A percentile compares a stretch with the other conserved stretches of the same genome.
These are phyloP conservation scores for Drosophila pseudotakahashii DNA, from an alignment of 2,888 invertebrate genomes.

Conservation along the genomic window DNA sequence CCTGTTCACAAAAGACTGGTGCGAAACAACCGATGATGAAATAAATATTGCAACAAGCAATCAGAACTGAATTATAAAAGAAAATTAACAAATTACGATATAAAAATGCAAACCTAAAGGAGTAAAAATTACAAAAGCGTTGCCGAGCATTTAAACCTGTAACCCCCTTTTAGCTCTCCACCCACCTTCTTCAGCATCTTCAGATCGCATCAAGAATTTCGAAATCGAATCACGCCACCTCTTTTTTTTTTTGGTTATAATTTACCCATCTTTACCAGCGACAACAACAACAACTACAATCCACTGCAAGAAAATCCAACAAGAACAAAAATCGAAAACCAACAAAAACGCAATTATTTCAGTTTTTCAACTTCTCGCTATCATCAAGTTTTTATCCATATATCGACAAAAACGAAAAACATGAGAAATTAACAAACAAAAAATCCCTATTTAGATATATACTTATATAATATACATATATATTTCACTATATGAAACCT, in stretches of 20 bases:
- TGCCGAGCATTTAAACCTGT: conserved; percentile 48
- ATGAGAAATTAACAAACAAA: conserved; percentile 5
- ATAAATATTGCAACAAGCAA: conserved; percentile 26
- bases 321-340: conserved; percentile 14
- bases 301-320: conserved; percentile 22
- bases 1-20: conserved; percentile 36
- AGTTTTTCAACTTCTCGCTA: conserved; percentile 5
- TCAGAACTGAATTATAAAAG: conserved; percentile 41
- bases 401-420: conserved; percentile 19
- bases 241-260: conserved; percentile 29
- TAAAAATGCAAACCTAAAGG: conserved; percentile 9
- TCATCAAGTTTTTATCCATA: conserved; percentile 31
- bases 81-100: conserved; percentile 22
- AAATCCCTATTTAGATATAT: conserved; percentile 45
- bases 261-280: conserved; percentile 44
- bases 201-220: conserved; percentile 26
- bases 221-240: conserved; percentile 23
- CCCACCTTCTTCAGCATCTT: conserved; percentile 30
- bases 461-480: conserved; percentile 51
- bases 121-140: conserved; percentile 53
- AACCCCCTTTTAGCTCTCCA: conserved; percentile 37
- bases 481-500: conserved; percentile 59
- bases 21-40: conserved; percentile 16
- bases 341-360: conserved; percentile 25
- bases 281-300: conserved; percentile 25